These are phyloP conservation scores for Serrognathus titanus DNA, from an alignment of 2,888 invertebrate species.

Conservation along the genomic window DNA sequence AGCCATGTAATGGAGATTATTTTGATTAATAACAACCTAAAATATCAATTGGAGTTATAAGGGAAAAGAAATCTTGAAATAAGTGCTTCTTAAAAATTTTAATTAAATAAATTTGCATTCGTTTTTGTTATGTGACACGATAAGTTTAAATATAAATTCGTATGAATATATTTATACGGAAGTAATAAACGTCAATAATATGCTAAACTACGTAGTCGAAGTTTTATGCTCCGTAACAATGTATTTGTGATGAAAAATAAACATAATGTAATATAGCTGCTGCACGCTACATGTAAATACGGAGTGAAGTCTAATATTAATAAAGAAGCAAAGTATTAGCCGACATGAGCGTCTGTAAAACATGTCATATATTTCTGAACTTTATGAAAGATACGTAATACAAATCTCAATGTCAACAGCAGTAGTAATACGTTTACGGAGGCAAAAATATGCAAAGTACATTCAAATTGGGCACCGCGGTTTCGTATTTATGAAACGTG, in stretches of 20 bases:
- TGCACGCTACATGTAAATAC: conserved; percentile 38
- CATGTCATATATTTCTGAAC: conserved; percentile 40
- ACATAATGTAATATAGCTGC: conserved; percentile 2
- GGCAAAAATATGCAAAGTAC: conserved; percentile 1
- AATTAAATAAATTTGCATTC: too few relatives aligned
- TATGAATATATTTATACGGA: too few relatives aligned
- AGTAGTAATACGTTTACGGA: conserved; percentile 9
- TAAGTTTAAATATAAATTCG: too few relatives aligned
- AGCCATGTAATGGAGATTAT: too few relatives aligned
- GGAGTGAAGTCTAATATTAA: conserved; percentile 42
- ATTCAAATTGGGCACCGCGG: background rate
- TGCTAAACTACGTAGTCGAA: background rate
- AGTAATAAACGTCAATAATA: too few relatives aligned
- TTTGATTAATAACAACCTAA: too few relatives aligned
- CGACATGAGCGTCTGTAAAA: conserved; percentile 34
- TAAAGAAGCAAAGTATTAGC: conserved; percentile 43
- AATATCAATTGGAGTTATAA: too few relatives aligned
- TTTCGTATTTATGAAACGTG: too few relatives aligned
- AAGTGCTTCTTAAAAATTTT: too few relatives aligned
- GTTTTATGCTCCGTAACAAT: background rate
- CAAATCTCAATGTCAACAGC: conserved; percentile 26
- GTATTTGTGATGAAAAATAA: background rate
- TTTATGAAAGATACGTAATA: conserved; percentile 39
- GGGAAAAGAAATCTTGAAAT: too few relatives aligned
- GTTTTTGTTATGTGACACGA: too few relatives aligned